Conservation (phyloP, 2,113 vertebrate species). For the Nerophis lumbriciformis region DNA sequence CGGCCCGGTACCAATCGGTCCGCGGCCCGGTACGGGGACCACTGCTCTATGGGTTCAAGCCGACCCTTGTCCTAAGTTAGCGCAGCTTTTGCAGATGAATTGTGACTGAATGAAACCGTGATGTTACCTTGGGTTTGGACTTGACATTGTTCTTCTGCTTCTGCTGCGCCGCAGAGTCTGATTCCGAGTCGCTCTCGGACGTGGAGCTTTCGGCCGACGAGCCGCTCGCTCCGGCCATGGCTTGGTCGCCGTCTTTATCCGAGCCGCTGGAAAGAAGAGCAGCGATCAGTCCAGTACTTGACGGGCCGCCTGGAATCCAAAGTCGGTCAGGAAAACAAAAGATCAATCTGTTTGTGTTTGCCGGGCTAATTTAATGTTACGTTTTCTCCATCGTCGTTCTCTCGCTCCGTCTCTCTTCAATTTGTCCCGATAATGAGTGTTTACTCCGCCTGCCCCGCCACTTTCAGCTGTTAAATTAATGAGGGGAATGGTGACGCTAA, state of each 20-base stretch:
- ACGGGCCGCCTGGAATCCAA: not conserved
- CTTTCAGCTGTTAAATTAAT: slow-evolving; percentile 93
- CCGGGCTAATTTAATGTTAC: slow-evolving; percentile 69
- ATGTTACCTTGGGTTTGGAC: slow-evolving; percentile 56
- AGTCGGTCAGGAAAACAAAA: slow-evolving; percentile 23
- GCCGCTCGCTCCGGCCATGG: slow-evolving; percentile 46
- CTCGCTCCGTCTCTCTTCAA: slow-evolving; percentile 70
- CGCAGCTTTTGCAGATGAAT: no score
- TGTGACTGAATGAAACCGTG: no score
- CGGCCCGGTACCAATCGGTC: no score
- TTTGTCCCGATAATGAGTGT: slow-evolving; percentile 85
- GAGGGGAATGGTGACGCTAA: slow-evolving; percentile 91
- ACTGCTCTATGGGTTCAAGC: no score
- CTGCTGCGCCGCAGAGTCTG: slow-evolving; percentile 31
- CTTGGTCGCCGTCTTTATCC: slow-evolving; percentile 49
- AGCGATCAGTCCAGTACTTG: slow-evolving; percentile 2
- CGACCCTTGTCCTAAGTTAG: no score
- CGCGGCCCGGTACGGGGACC: no score
- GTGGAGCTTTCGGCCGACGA: slow-evolving; percentile 78
- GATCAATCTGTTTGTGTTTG: slow-evolving; percentile 61
- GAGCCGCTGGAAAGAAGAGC: slow-evolving; percentile 49
- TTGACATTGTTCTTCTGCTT: slow-evolving; percentile 36
- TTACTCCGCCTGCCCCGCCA: slow-evolving; percentile 85
- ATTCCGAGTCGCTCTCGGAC: slow-evolving; percentile 75
- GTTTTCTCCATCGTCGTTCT: slow-evolving; percentile 53